Conservation (phyloP, 2,113 vertebrate genomes). For the Percina caprodes region DNA sequence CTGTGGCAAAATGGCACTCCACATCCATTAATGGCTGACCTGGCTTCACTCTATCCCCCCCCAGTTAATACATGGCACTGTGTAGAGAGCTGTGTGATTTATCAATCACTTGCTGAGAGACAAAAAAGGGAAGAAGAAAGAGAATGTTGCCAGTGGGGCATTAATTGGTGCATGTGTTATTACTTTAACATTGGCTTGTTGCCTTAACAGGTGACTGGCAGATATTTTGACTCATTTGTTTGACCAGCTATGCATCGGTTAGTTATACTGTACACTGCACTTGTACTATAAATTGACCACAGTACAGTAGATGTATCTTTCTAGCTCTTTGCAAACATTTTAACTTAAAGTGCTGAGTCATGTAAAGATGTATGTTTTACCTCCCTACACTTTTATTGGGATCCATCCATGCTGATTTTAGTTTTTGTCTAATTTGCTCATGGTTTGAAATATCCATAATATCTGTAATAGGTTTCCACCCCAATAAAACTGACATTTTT, state of each 20-base stretch:
- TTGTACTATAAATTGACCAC: neutral
- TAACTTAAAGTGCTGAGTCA: neutral
- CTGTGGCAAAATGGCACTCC: constrained; percentile 84
- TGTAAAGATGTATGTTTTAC: too few relatives aligned
- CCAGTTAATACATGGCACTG: constrained; percentile 53
- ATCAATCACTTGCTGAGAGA: constrained; percentile 61
- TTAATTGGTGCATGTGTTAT: constrained; percentile 8
- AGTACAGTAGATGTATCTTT: neutral
- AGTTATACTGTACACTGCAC: neutral
- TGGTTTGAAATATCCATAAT: too few relatives aligned
- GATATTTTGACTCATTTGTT: neutral
- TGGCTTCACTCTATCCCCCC: constrained; percentile 75
- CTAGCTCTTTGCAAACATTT: neutral
- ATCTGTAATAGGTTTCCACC: too few relatives aligned
- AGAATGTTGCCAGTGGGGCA: neutral
- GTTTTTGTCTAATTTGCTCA: neutral
- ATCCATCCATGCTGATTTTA: neutral
- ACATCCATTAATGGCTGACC: constrained; percentile 82
- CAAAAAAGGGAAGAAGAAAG: neutral
- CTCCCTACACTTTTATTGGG: neutral
- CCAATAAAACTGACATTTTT: neutral
- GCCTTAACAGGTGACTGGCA: neutral
- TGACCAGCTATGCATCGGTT: neutral
- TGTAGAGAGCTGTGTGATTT: constrained; percentile 85
- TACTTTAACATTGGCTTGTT: neutral